phyloP scores from a whole-genome alignment of 2,888 invertebrate genomes.

The Drosophila acutilabella region DNA sequence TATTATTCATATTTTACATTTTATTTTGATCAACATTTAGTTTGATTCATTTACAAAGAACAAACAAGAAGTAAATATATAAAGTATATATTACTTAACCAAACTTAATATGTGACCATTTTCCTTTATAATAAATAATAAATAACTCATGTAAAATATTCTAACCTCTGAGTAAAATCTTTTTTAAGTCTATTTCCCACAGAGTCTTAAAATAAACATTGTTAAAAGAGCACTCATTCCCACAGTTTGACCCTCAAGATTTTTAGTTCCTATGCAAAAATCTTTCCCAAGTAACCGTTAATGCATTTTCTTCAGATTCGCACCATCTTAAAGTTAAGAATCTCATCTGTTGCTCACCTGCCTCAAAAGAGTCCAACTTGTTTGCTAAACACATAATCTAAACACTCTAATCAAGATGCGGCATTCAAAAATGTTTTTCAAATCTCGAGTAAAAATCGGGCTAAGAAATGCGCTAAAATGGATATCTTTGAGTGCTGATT shows the following conservation, averaged over 20 bases:
- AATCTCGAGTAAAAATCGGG: slow-evolving; percentile 44
- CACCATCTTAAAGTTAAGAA: slow-evolving; percentile 52
- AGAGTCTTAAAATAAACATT: background rate
- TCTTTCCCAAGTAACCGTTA: slow-evolving; percentile 10
- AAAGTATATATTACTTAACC: no score
- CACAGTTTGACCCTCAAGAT: slow-evolving; percentile 26
- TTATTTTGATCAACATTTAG: no score
- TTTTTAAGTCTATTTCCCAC: background rate
- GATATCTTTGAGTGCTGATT: slow-evolving; percentile 29
- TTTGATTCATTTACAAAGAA: background rate
- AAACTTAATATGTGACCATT: no score
- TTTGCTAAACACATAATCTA: slow-evolving; percentile 60
- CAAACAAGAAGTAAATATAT: no score
- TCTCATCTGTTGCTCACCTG: slow-evolving; percentile 44
- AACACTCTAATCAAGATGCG: slow-evolving; percentile 56
- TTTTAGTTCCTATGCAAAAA: background rate
- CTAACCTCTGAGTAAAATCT: background rate
- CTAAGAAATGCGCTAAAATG: slow-evolving; percentile 56
- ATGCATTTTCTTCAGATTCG: slow-evolving; percentile 34
- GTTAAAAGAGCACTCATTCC: slow-evolving; percentile 5
- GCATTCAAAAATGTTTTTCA: slow-evolving; percentile 21
- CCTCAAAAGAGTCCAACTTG: slow-evolving; percentile 30
- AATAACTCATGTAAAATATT: no score
- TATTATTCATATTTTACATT: no score
- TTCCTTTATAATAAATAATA: no score